A percentile compares a stretch with the other conserved stretches of the same genome.
Evolutionary conservation across 2,113 vertebrate genomes (phyloP).

Genomic region (Fregata magnificens): DNA sequence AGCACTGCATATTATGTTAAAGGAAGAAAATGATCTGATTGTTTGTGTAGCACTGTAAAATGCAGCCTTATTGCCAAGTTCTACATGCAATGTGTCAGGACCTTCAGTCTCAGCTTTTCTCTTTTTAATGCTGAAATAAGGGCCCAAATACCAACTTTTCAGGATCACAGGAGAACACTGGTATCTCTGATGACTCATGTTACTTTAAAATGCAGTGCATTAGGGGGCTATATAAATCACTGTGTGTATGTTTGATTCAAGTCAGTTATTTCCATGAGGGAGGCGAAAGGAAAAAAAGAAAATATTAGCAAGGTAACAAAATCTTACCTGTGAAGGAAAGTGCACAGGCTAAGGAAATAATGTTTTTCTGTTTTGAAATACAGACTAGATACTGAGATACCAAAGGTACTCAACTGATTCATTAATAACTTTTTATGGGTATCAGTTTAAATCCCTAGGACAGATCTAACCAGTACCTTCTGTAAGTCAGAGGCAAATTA

Average conservation of each 20-base stretch:
- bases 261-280: background rate
- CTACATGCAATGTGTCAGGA: background rate
- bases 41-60: background rate
- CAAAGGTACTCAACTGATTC: background rate
- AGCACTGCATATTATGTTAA: background rate
- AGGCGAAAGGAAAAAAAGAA: background rate
- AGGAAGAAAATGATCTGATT: background rate
- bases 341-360: background rate
- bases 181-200: background rate
- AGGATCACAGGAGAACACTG: background rate
- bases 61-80: background rate
- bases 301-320: background rate
- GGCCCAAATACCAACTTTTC: background rate
- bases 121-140: background rate
- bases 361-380: background rate
- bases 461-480: conserved; percentile 14
- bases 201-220: background rate
- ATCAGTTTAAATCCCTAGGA: background rate
- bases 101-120: background rate
- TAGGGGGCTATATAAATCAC: background rate
- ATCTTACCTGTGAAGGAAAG: background rate
- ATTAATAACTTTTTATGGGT: conserved; percentile 15
- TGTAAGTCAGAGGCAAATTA: conserved; percentile 56
- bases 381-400: background rate
- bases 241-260: background rate